Conservation (phyloP, 2,797 vertebrate genomes). For the Lepus townsendii region DNA sequence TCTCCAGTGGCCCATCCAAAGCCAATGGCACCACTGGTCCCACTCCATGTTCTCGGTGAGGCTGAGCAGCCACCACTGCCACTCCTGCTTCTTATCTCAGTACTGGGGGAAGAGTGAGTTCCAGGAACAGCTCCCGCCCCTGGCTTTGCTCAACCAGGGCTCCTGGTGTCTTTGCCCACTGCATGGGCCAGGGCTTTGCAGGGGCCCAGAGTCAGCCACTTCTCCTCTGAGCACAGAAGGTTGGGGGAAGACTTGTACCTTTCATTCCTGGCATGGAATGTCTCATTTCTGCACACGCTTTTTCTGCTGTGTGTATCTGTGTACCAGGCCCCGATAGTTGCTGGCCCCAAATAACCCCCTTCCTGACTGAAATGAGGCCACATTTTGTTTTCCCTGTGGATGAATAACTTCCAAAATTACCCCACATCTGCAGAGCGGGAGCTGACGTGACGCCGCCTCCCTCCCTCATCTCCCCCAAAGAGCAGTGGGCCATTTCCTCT, state of each 20-base stretch:
- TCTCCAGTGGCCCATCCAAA: background rate
- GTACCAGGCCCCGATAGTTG: slow-evolving; percentile 9
- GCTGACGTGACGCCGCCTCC: background rate
- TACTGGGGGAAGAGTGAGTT: background rate
- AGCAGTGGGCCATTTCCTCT: background rate
- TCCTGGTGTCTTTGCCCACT: background rate
- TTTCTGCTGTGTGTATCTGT: background rate
- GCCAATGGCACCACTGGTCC: accelerated
- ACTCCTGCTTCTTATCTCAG: background rate
- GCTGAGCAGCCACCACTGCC: accelerated
- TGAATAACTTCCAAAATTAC: slow-evolving; percentile 67
- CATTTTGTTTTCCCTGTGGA: slow-evolving; percentile 69
- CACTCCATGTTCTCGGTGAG: accelerated
- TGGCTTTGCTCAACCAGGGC: accelerated
- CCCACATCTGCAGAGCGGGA: slow-evolving; percentile 65
- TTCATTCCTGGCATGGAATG: background rate
- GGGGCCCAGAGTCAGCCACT: background rate
- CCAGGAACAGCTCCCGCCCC: accelerated
- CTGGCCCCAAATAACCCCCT: slow-evolving; percentile 66
- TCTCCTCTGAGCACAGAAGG: background rate
- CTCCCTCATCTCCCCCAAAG: slow-evolving; percentile 38
- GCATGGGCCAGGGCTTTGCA: background rate
- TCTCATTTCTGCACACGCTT: background rate
- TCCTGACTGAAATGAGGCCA: background rate
- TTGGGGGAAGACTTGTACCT: background rate